Evolutionary conservation across 1,140 invertebrate species (phyloP).

Genomic region (Drepana arcuata): DNA sequence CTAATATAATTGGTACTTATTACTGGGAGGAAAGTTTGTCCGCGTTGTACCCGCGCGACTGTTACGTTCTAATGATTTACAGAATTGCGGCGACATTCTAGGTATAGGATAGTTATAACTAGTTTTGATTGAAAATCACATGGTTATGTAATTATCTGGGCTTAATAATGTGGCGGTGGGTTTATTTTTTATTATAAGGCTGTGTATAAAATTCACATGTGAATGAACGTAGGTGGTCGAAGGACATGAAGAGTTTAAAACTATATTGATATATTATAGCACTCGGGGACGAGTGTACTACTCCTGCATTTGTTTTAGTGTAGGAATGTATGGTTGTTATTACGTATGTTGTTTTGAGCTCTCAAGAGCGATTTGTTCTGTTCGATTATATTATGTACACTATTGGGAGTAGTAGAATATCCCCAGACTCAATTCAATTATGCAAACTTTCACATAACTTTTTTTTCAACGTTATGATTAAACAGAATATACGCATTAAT

Average conservation of each 20-base stretch:
- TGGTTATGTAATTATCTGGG: too few relatives aligned
- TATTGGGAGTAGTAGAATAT: slow-evolving; percentile 39
- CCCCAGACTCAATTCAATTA: slow-evolving; percentile 44
- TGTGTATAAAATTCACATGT: slow-evolving; percentile 56
- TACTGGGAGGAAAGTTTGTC: too few relatives aligned
- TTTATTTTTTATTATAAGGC: slow-evolving; percentile 46
- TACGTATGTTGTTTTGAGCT: slow-evolving; percentile 43
- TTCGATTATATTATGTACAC: slow-evolving; percentile 30
- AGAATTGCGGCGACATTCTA: slow-evolving; percentile 8
- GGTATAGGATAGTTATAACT: slow-evolving; percentile 20
- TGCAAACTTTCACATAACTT: slow-evolving; percentile 60
- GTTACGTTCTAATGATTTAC: too few relatives aligned
- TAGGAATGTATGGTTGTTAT: slow-evolving; percentile 34
- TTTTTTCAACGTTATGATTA: slow-evolving; percentile 65
- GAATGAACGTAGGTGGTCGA: slow-evolving; percentile 34
- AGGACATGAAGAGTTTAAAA: slow-evolving; percentile 41
- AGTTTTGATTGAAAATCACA: slow-evolving; percentile 29
- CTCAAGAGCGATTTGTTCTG: slow-evolving; percentile 38
- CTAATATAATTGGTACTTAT: too few relatives aligned
- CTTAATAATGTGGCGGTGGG: slow-evolving; percentile 42
- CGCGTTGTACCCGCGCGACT: too few relatives aligned
- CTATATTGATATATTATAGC: slow-evolving; percentile 34
- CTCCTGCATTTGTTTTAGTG: slow-evolving; percentile 25
- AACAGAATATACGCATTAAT: slow-evolving; percentile 63
- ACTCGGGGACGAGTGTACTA: slow-evolving; percentile 27